Conservation (phyloP, 2,113 vertebrate genomes). For the Buteo buteo region DNA sequence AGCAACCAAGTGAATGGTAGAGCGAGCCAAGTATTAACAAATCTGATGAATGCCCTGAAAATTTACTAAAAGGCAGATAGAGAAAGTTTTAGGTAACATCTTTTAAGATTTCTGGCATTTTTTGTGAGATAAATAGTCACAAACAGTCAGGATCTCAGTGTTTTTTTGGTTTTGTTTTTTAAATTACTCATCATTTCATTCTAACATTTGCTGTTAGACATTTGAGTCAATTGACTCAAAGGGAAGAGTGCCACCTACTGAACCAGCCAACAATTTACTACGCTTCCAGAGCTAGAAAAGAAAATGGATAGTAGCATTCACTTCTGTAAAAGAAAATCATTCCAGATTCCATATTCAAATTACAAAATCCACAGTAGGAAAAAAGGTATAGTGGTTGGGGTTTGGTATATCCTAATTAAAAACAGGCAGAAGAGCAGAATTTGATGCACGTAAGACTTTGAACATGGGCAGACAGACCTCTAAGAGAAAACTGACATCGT, state of each 20-base stretch:
- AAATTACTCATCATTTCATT: neutral
- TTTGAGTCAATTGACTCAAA: conserved; percentile 19
- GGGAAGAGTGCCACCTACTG: conserved; percentile 76
- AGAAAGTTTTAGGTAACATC: neutral
- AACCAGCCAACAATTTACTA: neutral
- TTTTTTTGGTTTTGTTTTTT: neutral
- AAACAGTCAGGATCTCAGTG: neutral
- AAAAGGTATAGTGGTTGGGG: neutral
- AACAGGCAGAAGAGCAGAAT: neutral
- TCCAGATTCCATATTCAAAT: neutral
- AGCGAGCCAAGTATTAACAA: neutral
- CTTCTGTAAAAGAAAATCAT: neutral
- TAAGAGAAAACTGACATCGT: conserved; percentile 45
- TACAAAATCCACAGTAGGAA: neutral
- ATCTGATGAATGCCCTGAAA: neutral
- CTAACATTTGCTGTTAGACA: neutral
- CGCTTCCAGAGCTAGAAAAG: neutral
- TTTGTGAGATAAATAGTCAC: neutral
- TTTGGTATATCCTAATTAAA: neutral
- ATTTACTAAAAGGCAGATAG: neutral
- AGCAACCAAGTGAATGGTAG: neutral
- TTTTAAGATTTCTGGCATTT: neutral
- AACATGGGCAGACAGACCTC: neutral
- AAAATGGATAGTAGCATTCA: neutral
- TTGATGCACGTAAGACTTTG: neutral